phyloP scores from a whole-genome alignment of 2,113 vertebrate genomes.

The Sminthopsis crassicaudata region DNA sequence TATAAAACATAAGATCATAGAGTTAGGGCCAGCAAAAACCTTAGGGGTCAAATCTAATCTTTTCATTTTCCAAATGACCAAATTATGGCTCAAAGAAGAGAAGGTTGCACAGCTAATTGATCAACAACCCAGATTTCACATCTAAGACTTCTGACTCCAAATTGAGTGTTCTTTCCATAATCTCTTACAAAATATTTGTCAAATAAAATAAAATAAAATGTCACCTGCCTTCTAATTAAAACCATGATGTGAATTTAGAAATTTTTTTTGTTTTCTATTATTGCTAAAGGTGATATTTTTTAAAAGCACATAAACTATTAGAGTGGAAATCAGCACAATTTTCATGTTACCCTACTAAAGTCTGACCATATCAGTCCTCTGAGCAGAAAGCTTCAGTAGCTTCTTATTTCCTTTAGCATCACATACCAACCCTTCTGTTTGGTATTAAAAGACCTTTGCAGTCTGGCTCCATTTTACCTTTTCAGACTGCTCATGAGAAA shows the following conservation, averaged over 20 bases:
- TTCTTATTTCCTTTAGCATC: background rate
- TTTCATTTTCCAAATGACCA: background rate
- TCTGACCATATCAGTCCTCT: background rate
- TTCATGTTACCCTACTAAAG: background rate
- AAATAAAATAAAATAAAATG: background rate
- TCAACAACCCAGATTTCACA: background rate
- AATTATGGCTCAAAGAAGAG: background rate
- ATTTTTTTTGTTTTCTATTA: background rate
- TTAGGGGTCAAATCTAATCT: background rate
- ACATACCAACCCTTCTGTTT: background rate
- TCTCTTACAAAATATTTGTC: background rate
- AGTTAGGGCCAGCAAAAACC: background rate
- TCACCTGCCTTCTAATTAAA: background rate
- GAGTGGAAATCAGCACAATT: conserved; percentile 4
- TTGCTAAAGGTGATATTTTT: background rate
- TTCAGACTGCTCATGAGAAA: background rate
- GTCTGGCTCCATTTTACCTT: background rate
- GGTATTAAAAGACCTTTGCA: background rate
- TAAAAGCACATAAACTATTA: conserved; percentile 19
- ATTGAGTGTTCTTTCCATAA: background rate
- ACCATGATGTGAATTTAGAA: background rate
- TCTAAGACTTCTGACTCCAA: background rate
- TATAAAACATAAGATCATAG: background rate
- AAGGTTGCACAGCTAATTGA: background rate
- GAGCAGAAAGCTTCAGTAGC: background rate